Evolutionary conservation across 2,888 invertebrate genomes (phyloP).

Genomic region (Cinara cedri): DNA sequence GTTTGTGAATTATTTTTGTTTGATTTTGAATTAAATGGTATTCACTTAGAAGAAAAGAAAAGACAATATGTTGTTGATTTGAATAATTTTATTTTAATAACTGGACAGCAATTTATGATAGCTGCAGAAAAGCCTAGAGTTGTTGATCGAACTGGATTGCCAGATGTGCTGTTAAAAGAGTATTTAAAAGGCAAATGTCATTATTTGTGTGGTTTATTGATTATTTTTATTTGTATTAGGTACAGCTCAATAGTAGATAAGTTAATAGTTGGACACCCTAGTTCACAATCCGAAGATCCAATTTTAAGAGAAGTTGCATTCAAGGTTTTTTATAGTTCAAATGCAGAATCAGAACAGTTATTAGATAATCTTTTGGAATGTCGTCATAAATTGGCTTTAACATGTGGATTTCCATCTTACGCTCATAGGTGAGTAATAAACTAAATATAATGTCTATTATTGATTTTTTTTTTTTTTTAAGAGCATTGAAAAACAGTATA

Average conservation of each 20-base stretch:
- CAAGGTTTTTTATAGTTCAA: conserved; percentile 81
- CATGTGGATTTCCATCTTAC: conserved; percentile 89
- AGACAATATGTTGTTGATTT: conserved; percentile 79
- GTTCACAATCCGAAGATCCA: conserved; percentile 67
- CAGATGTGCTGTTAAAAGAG: conserved; percentile 67
- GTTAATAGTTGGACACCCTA: conserved; percentile 28
- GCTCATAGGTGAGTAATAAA: conserved; percentile 71
- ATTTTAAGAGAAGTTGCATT: conserved; percentile 87
- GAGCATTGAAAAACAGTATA: conserved; percentile 86
- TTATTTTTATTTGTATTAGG: conserved; percentile 29
- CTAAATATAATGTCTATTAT: background rate
- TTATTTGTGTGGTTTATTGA: background rate
- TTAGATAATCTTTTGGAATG: conserved; percentile 75
- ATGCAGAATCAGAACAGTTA: conserved; percentile 75
- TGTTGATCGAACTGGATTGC: conserved; percentile 72
- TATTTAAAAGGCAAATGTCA: conserved; percentile 59
- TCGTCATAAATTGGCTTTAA: conserved; percentile 78
- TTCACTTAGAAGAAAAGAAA: conserved; percentile 81
- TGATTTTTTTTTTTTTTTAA: conserved; percentile 60
- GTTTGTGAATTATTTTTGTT: conserved; percentile 89
- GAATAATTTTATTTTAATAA: conserved; percentile 80
- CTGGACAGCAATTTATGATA: conserved; percentile 83
- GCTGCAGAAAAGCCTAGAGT: conserved; percentile 74
- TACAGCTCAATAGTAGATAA: conserved; percentile 13
- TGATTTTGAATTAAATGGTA: conserved; percentile 98